Evolutionary conservation across 2,797 vertebrate genomes (phyloP).

Genomic region (Diglossa cyanea): DNA sequence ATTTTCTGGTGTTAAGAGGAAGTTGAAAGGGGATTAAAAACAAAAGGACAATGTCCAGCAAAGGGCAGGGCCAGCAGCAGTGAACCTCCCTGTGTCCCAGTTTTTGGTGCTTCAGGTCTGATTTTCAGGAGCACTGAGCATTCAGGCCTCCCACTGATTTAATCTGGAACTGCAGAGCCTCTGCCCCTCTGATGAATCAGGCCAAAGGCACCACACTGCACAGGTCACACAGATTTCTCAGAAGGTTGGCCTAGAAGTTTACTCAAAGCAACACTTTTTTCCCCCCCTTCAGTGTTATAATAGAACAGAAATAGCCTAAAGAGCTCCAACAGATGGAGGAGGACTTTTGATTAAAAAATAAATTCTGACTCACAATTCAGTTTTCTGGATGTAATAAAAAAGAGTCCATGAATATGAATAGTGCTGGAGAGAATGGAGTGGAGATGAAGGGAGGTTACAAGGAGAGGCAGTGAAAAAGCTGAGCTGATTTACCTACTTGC

Average conservation of each 20-base stretch:
- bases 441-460: slow-evolving; percentile 10
- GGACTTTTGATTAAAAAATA: slow-evolving; percentile 56
- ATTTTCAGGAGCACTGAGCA: not conserved
- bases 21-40: not conserved
- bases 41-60: not conserved
- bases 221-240: not conserved
- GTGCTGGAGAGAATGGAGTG: not conserved
- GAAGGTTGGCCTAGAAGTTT: not conserved
- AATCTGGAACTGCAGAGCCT: slow-evolving; percentile 37
- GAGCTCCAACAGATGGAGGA: slow-evolving; percentile 29
- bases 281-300: not conserved
- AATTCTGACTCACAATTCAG: slow-evolving; percentile 40
- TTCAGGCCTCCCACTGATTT: slow-evolving; percentile 38
- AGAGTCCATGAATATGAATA: slow-evolving; percentile 8
- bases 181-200: not conserved
- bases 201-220: not conserved
- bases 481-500: slow-evolving; percentile 8
- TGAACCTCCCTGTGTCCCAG: not conserved
- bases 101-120: not conserved
- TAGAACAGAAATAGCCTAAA: slow-evolving; percentile 27
- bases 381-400: slow-evolving; percentile 34
- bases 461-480: not conserved
- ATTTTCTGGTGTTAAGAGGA: not conserved
- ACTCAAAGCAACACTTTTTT: not conserved
- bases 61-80: not conserved